Percentiles rank a stretch among this genome's conserved stretches.
Conservation (phyloP, 2,797 vertebrate genomes). For the Erpetoichthys calabaricus region DNA sequence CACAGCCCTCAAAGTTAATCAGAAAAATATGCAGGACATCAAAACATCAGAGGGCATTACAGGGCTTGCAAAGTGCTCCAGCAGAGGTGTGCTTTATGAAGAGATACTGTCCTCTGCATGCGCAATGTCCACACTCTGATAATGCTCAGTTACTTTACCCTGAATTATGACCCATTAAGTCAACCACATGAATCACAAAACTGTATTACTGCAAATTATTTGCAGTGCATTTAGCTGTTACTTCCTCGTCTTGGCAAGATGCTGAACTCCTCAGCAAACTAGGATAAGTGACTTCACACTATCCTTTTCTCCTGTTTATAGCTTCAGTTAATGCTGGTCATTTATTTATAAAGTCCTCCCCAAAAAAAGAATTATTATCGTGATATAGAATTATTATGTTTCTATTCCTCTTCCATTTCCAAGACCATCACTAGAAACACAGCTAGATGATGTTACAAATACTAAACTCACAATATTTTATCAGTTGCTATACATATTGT, state of each 20-base stretch:
- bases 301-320: slow-evolving; percentile 46
- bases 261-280: slow-evolving; percentile 65
- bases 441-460: slow-evolving; percentile 11
- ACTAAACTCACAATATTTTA: no score
- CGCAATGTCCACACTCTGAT: slow-evolving; percentile 54
- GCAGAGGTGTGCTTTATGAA: slow-evolving; percentile 68
- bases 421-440: slow-evolving; percentile 10
- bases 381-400: slow-evolving; percentile 5
- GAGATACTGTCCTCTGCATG: slow-evolving; percentile 61
- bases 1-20: slow-evolving; percentile 72
- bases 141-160: slow-evolving; percentile 60
- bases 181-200: slow-evolving; percentile 72
- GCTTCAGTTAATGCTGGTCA: slow-evolving; percentile 44
- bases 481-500: no score
- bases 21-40: slow-evolving; percentile 77
- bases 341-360: slow-evolving; percentile 31
- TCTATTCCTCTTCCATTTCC: slow-evolving; percentile 4
- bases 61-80: slow-evolving; percentile 57
- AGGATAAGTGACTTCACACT: slow-evolving; percentile 62
- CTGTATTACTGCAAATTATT: slow-evolving; percentile 75
- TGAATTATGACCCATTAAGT: slow-evolving; percentile 77
- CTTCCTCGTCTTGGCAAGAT: slow-evolving; percentile 67
- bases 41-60: slow-evolving; percentile 68
- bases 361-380: slow-evolving; percentile 17
- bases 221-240: slow-evolving; percentile 73